A percentile compares a stretch with the other conserved stretches of the same genome.
phyloP scores from a whole-genome alignment of 2,113 vertebrate species.

The Neolamprologus fasciatus region DNA sequence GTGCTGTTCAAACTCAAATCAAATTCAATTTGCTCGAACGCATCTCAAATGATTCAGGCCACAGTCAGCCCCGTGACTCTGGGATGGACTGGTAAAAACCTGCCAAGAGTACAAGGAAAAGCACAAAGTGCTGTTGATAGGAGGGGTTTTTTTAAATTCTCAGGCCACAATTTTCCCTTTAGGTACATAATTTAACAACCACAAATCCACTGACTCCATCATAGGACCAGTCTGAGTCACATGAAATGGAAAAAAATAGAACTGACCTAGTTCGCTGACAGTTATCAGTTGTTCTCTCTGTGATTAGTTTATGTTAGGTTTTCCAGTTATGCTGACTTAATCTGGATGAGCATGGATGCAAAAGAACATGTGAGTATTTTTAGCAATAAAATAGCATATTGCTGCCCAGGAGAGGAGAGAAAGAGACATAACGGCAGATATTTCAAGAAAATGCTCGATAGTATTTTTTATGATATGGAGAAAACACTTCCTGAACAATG shows the following conservation, averaged over 20 bases:
- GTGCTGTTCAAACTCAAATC: constrained; percentile 9
- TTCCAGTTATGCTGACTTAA: not conserved
- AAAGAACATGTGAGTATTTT: not conserved
- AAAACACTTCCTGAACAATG: not conserved
- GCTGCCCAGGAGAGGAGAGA: not conserved
- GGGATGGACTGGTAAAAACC: not conserved
- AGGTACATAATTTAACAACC: constrained; percentile 20
- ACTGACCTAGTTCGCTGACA: not conserved
- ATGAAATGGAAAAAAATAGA: not conserved
- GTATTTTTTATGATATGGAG: not conserved
- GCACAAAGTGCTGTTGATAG: constrained; percentile 7
- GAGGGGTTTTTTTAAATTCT: not conserved
- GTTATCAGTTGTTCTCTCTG: not conserved
- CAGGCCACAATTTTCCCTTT: not conserved
- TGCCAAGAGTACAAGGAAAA: constrained; percentile 14
- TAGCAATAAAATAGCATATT: not conserved
- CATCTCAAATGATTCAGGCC: constrained; percentile 25
- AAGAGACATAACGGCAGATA: not conserved
- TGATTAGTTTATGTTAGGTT: not conserved
- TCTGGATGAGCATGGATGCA: not conserved
- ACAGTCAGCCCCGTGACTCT: constrained; percentile 24
- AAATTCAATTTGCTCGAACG: constrained; percentile 37
- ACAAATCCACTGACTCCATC: not conserved
- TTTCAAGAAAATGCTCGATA: not conserved
- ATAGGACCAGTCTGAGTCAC: not conserved